These are phyloP conservation scores for Xiphydria camelus DNA, from an alignment of 2,888 invertebrate species.

Conservation along the genomic window DNA sequence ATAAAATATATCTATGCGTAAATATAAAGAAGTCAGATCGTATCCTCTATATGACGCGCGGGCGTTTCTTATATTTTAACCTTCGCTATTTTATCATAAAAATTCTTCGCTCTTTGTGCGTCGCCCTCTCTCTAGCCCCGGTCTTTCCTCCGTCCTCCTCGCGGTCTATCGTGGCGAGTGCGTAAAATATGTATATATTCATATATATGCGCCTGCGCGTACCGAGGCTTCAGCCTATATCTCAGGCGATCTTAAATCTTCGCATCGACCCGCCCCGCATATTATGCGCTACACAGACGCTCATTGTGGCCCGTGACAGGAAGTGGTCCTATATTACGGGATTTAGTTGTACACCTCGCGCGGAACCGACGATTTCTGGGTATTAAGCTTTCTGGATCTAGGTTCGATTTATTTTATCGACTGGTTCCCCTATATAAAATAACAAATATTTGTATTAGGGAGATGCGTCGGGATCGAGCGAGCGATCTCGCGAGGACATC, in stretches of 20 bases:
- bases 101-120: conserved; percentile 22
- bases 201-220: not conserved
- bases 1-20: conserved; percentile 29
- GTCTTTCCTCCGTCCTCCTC: conserved; percentile 1
- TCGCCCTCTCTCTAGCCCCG: conserved; percentile 14
- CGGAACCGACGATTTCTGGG: conserved; percentile 1
- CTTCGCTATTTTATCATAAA: conserved; percentile 31
- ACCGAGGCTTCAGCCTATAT: not conserved
- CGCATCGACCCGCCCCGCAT: conserved; percentile 2
- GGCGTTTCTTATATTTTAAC: not conserved
- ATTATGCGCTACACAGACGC: conserved; percentile 10
- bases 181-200: not conserved
- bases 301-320: conserved; percentile 13
- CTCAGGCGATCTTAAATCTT: not conserved
- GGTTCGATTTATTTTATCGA: conserved; percentile 15
- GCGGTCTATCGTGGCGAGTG: too few species aligned
- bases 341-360: conserved; percentile 2
- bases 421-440: conserved; percentile 10
- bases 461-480: too few species aligned
- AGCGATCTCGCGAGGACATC: too few species aligned
- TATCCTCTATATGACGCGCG: not conserved
- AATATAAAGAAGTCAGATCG: conserved; percentile 22
- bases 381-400: too few species aligned
- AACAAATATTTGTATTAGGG: conserved; percentile 14
- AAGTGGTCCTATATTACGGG: conserved; percentile 15